A percentile compares a stretch with the other conserved stretches of the same genome.
Evolutionary conservation across 2,797 vertebrate species (phyloP).

Genomic region (Sciurus carolinensis): DNA sequence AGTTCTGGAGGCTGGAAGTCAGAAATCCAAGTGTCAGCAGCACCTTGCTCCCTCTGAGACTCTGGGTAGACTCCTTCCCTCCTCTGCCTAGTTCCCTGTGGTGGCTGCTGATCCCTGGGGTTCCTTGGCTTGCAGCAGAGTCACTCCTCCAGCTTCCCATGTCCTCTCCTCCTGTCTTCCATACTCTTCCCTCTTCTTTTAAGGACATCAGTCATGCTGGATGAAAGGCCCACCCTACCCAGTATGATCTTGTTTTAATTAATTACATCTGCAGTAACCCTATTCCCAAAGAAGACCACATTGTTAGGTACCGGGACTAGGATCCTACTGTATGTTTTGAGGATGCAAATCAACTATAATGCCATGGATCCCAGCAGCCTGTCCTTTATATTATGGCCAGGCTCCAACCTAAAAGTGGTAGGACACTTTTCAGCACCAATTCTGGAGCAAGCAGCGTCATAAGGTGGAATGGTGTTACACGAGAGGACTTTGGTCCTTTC

Average conservation of each 20-base stretch:
- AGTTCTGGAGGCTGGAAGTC: neutral
- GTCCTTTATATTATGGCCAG: neutral
- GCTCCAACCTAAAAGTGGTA: neutral
- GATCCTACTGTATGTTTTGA: neutral
- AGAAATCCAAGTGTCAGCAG: neutral
- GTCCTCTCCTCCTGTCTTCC: neutral
- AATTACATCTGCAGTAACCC: neutral
- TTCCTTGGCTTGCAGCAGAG: neutral
- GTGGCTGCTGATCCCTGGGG: neutral
- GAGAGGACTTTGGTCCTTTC: neutral
- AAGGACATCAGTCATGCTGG: neutral
- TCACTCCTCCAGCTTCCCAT: neutral
- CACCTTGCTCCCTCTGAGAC: neutral
- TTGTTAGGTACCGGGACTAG: neutral
- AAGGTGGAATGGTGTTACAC: neutral
- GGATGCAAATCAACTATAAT: neutral
- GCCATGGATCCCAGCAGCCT: neutral
- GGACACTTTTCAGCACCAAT: neutral
- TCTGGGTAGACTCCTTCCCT: neutral
- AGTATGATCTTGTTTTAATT: neutral
- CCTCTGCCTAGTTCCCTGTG: neutral
- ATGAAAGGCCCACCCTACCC: neutral
- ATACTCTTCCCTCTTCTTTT: neutral
- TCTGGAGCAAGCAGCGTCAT: neutral
- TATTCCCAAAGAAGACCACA: too few species aligned